Conservation (phyloP, 2,888 invertebrate species). For the Polyommatus icarus region DNA sequence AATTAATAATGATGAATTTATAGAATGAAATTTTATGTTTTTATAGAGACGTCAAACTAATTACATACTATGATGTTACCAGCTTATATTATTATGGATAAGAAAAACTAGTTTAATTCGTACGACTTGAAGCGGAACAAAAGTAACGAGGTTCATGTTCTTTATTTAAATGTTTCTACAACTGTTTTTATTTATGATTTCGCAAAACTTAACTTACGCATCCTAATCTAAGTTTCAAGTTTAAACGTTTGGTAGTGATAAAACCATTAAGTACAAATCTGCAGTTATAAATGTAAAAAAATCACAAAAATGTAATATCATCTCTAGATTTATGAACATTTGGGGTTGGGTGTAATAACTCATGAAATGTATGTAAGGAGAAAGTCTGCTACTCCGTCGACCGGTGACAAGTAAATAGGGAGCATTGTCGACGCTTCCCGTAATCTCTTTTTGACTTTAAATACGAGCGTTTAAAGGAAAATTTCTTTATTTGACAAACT, state of each 20-base stretch:
- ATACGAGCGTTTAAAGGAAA: constrained; percentile 41
- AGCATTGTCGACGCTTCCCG: constrained; percentile 62
- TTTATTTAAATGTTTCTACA: no score
- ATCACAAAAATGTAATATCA: constrained; percentile 36
- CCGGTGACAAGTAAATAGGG: constrained; percentile 59
- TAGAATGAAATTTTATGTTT: neutral
- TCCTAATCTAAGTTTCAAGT: neutral
- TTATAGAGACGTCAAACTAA: neutral
- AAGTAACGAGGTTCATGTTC: neutral
- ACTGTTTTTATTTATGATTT: no score
- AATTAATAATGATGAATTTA: neutral
- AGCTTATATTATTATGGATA: neutral
- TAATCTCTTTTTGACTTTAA: constrained; percentile 65
- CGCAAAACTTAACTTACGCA: no score
- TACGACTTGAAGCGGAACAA: neutral
- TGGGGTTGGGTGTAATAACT: constrained; percentile 75
- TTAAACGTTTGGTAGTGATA: no score
- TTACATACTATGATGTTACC: neutral
- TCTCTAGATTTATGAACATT: constrained; percentile 44
- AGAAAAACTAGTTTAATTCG: neutral
- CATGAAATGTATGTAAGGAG: constrained; percentile 80
- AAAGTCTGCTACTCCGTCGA: constrained; percentile 59
- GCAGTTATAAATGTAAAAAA: neutral
- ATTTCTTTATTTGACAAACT: constrained; percentile 1
- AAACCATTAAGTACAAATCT: no score